Evolutionary conservation across 2,888 invertebrate genomes (phyloP).

Genomic region (Diarsia mendica): DNA sequence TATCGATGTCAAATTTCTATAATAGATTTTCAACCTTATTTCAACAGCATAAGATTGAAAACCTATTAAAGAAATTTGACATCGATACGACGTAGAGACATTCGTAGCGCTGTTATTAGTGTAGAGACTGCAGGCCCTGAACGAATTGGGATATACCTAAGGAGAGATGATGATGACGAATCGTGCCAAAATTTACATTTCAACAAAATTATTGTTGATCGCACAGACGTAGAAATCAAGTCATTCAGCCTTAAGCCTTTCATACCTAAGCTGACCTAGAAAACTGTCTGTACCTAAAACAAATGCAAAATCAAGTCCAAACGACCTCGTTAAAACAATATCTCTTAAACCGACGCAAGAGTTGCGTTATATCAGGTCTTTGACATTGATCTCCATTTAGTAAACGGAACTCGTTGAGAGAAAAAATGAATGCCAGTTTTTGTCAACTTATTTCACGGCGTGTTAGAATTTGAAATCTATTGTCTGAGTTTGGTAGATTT

Average conservation of each 20-base stretch:
- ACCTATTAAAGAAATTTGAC: too few species aligned
- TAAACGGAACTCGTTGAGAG: constrained; percentile 35
- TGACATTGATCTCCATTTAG: constrained; percentile 64
- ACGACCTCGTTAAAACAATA: constrained; percentile 55
- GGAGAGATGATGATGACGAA: too few species aligned
- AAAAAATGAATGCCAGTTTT: constrained; percentile 46
- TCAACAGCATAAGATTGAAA: too few species aligned
- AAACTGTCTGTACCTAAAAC: constrained; percentile 5
- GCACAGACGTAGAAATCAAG: neutral
- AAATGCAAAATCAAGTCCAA: constrained; percentile 26
- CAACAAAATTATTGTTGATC: neutral
- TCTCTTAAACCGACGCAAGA: constrained; percentile 42
- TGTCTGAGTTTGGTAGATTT: constrained; percentile 28
- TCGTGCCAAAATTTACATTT: neutral
- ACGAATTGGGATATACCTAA: too few species aligned
- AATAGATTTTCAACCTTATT: too few species aligned
- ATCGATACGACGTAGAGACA: too few species aligned
- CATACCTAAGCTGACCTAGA: constrained; percentile 16
- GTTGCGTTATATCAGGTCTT: constrained; percentile 49
- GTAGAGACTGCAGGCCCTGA: too few species aligned
- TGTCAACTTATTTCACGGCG: constrained; percentile 53
- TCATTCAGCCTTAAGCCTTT: constrained; percentile 17
- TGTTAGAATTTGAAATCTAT: constrained; percentile 31
- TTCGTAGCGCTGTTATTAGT: too few species aligned
- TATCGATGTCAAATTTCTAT: too few species aligned